phyloP scores from a whole-genome alignment of 37 sponge, comb jelly and placozoan species.

The Aphrocallistes beatrix region DNA sequence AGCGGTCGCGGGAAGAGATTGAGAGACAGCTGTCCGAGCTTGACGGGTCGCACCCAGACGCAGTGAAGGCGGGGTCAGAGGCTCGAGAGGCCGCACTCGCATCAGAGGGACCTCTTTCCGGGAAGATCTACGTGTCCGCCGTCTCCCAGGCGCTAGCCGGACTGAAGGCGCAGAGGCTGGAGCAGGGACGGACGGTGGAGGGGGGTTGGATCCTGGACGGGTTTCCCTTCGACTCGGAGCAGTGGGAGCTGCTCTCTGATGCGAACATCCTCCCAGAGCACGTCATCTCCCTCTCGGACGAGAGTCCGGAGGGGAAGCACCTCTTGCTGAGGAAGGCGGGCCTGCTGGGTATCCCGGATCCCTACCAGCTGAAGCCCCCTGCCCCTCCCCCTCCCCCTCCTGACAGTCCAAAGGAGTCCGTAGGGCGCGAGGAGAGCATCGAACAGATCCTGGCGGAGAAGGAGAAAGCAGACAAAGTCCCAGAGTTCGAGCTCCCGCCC shows the following conservation, averaged over 20 bases:
- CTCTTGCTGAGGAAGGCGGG: slow-evolving; percentile 20
- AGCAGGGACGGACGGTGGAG: slow-evolving; percentile 34
- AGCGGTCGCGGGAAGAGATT: not conserved
- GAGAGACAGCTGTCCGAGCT: slow-evolving; percentile 18
- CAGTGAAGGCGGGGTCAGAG: slow-evolving; percentile 37
- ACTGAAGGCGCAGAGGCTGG: slow-evolving; percentile 43
- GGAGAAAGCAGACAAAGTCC: not conserved
- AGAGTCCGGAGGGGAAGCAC: slow-evolving; percentile 20
- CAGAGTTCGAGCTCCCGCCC: not conserved
- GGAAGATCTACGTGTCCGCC: slow-evolving; percentile 63
- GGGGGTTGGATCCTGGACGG: slow-evolving; percentile 97
- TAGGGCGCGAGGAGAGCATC: slow-evolving; percentile 20
- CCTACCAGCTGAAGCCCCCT: not conserved
- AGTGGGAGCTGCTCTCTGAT: slow-evolving; percentile 85
- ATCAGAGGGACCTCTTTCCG: slow-evolving; percentile 17
- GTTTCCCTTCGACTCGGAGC: slow-evolving; percentile 74
- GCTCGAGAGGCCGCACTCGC: slow-evolving; percentile 32
- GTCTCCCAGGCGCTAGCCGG: slow-evolving; percentile 7
- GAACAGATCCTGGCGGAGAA: not conserved
- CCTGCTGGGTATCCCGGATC: not conserved
- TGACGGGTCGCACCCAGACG: slow-evolving; percentile 51
- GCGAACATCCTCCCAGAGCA: slow-evolving; percentile 63
- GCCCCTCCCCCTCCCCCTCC: not conserved
- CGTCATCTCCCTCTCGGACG: slow-evolving; percentile 60
- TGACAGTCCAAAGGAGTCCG: not conserved